Conservation (phyloP, 2,113 vertebrate species). For the Anoura caudifer region DNA sequence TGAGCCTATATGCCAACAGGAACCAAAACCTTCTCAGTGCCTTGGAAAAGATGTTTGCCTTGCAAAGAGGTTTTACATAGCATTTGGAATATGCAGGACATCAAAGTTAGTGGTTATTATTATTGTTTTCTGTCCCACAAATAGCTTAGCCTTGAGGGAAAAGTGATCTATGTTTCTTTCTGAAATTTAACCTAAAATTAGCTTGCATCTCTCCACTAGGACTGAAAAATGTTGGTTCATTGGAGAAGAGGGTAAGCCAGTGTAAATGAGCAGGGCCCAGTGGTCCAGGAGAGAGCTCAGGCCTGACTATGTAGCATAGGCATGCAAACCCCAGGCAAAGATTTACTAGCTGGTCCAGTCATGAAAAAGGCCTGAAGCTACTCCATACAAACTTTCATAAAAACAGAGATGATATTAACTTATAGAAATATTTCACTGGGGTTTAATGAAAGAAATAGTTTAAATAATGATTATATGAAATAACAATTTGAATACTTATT, state of each 20-base stretch:
- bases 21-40: neutral
- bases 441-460: neutral
- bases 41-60: neutral
- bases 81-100: neutral
- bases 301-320: neutral
- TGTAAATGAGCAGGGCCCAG: neutral
- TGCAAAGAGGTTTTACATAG: conserved; percentile 6
- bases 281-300: neutral
- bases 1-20: neutral
- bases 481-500: neutral
- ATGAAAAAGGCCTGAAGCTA: neutral
- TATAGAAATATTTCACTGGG: neutral
- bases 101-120: neutral
- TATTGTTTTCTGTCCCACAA: neutral
- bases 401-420: neutral
- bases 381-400: neutral
- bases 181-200: conserved; percentile 7
- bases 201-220: neutral
- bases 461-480: neutral
- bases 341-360: neutral
- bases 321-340: neutral
- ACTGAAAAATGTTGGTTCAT: neutral
- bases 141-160: neutral
- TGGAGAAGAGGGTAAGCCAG: neutral
- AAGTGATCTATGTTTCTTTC: neutral